phyloP scores from a whole-genome alignment of 2,113 vertebrate genomes.

The Calyptommatus sinebrachiatus region DNA sequence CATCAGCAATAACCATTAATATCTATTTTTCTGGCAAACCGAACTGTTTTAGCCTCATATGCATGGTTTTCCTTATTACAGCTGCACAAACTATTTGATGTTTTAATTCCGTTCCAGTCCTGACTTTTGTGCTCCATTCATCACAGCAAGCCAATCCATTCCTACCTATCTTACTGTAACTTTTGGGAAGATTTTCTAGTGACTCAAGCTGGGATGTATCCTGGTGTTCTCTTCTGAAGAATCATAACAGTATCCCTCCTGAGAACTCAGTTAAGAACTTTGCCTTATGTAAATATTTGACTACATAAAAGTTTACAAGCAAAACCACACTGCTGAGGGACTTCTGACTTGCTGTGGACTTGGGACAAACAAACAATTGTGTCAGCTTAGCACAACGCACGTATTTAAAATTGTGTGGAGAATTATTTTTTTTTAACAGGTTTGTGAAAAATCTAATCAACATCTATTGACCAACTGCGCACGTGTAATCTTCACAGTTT shows the following conservation, averaged over 20 bases:
- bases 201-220: conserved; percentile 40
- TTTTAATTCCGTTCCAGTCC: conserved; percentile 60
- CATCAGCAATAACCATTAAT: not conserved
- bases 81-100: conserved; percentile 37
- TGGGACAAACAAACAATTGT: conserved; percentile 39
- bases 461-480: not conserved
- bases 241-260: conserved; percentile 20
- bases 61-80: conserved; percentile 35
- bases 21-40: not conserved
- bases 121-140: conserved; percentile 40
- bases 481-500: not conserved
- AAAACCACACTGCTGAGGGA: not conserved
- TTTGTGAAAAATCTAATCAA: conserved; percentile 23
- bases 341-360: conserved; percentile 13
- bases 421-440: conserved; percentile 26
- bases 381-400: conserved; percentile 18
- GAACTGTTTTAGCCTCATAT: not conserved
- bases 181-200: conserved; percentile 56
- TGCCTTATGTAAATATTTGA: conserved; percentile 40
- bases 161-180: conserved; percentile 51
- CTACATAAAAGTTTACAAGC: conserved; percentile 32
- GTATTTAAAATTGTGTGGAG: not conserved
- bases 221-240: conserved; percentile 52
- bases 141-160: conserved; percentile 41
- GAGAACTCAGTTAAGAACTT: conserved; percentile 34